phyloP scores from a whole-genome alignment of 2,888 invertebrate genomes.

The Tetanocera ferruginea region DNA sequence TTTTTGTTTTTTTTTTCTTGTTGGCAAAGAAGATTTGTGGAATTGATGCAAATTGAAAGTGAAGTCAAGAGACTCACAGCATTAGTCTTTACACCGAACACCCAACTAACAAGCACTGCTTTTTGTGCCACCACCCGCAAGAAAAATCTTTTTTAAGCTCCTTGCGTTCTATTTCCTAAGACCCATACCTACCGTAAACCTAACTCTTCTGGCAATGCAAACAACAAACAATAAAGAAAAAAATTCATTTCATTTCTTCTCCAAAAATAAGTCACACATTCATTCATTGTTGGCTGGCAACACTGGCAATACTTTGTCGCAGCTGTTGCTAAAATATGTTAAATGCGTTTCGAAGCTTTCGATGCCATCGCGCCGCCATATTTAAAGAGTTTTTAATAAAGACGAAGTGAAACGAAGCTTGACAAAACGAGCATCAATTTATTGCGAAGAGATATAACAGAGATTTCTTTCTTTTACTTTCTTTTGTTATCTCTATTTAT shows the following conservation, averaged over 20 bases:
- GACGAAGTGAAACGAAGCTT: constrained; percentile 21
- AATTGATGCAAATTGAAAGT: constrained; percentile 33
- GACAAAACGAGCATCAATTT: constrained; percentile 23
- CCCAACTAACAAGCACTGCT: not conserved
- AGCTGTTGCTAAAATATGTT: constrained; percentile 41
- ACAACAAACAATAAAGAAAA: no score
- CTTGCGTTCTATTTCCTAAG: not conserved
- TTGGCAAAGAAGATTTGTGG: constrained; percentile 28
- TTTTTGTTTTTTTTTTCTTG: not conserved
- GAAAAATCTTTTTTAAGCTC: not conserved
- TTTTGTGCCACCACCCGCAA: not conserved
- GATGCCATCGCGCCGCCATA: constrained; percentile 18
- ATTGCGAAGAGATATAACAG: constrained; percentile 15
- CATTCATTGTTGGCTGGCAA: constrained; percentile 23
- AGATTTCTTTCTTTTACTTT: not conserved
- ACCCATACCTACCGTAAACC: not conserved
- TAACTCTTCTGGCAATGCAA: constrained; percentile 21
- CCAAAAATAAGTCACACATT: constrained; percentile 30
- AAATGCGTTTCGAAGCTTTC: constrained; percentile 22
- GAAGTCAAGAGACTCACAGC: constrained; percentile 20
- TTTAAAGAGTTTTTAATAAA: constrained; percentile 42
- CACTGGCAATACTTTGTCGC: constrained; percentile 33
- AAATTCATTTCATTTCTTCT: constrained; percentile 23
- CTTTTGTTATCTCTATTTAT: not conserved
- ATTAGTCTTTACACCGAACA: not conserved